Evolutionary conservation across 2,888 invertebrate species (phyloP).

Genomic region (Ctena decussata): DNA sequence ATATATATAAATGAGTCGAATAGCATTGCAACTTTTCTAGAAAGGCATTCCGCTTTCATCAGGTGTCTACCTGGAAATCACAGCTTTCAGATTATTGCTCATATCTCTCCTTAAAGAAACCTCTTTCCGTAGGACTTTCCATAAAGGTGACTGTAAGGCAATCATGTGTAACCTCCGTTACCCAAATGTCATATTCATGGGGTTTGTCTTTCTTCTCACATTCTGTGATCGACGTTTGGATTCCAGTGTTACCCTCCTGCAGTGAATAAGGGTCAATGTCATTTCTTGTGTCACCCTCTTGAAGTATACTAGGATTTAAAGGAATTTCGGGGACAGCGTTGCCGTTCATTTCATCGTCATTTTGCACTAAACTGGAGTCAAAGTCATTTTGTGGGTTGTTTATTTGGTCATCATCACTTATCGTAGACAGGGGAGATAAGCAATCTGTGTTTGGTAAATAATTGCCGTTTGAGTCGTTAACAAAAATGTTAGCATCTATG

Average conservation of each 20-base stretch:
- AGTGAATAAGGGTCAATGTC: not conserved
- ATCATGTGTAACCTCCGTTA: slow-evolving; percentile 80
- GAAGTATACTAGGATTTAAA: not conserved
- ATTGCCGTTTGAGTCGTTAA: slow-evolving; percentile 5
- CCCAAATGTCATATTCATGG: slow-evolving; percentile 63
- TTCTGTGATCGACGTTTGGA: not conserved
- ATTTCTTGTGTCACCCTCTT: not conserved
- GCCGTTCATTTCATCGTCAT: not conserved
- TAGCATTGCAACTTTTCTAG: too few species aligned
- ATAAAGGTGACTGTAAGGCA: slow-evolving; percentile 78
- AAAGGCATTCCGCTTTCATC: too few species aligned
- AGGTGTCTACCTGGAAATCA: too few species aligned
- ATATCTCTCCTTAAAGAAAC: slow-evolving; percentile 74
- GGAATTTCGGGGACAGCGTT: not conserved
- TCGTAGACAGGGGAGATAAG: not conserved
- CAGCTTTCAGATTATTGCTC: too few species aligned
- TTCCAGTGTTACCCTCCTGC: not conserved
- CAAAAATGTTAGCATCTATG: not conserved
- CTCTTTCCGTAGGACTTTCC: slow-evolving; percentile 77
- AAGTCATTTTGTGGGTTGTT: not conserved
- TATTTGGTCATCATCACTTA: not conserved
- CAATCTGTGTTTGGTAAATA: not conserved
- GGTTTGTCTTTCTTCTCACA: slow-evolving; percentile 1
- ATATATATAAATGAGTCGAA: too few species aligned
- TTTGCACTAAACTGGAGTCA: not conserved